Evolutionary conservation across 2,888 invertebrate genomes (phyloP), one percentile per base, ranked within the genome.

Genomic region (Willowsia nigromaculata): DNA sequence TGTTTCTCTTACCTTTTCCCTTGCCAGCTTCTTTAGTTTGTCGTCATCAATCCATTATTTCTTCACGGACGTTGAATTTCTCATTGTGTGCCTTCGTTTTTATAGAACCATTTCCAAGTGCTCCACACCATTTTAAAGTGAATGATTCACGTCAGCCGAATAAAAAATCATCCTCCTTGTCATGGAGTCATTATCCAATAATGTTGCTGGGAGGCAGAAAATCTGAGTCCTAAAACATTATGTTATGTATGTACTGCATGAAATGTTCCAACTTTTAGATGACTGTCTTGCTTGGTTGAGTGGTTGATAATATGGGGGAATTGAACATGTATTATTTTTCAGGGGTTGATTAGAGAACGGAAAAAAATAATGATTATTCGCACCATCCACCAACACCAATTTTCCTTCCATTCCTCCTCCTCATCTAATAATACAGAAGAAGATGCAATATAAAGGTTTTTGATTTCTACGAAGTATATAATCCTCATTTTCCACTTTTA

Each of bases 101-200:
- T 37, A 37, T 68, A 43, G 25, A 43, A 6, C 40, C 15, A 43
- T 40, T 25, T 43, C 43, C 13, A 40, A 25, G 25, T 71, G 71
- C 13, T 40, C 43, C 43, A 71, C 59, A 47, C 11, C 78, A 71
- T 27, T 43, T 84, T 74, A 30, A 62, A 18, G 76, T 53, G 22
- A 68, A 47, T 81, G 59, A 85, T 78, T 71, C 40, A 22, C 43
- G 43, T 43, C 71, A 71, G 43, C 43, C 30, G 11, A 43, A 43
- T 43, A 68, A 37, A 68, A 30, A 85, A 85, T 78, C 78, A 85
- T 56, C 47, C 33, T 59, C 40, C 47, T 82, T 86, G 80, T 86
- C 86, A 82, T 83, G 88, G 82, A 83, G 81, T 88, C 88, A 88
- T 88, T 88, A 83, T 81, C 88, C 82, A 81, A 81, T 50, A 78